Base-by-base conservation (phyloP, 2,113 vertebrate genomes). In the Macrotus californicus region DNA sequence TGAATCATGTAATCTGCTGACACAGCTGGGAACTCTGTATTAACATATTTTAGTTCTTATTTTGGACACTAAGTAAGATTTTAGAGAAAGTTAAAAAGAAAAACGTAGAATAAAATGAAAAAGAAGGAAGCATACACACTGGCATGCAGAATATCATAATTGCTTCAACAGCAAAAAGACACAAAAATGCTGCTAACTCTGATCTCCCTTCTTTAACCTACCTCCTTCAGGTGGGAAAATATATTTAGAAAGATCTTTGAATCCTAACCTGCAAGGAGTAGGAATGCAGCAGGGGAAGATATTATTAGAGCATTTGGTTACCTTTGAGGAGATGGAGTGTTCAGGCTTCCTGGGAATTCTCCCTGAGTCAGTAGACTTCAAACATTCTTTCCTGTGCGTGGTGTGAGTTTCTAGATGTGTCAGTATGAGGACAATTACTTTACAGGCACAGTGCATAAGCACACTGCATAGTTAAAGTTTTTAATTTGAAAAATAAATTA, bases 401-500 rank as follows among this genome's bases (percentile, higher is more conserved):
- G 10, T 50, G 3, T 80, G 76, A 66, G 50, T 92, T 76, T 93
- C 43, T 67, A 87, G 41, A 79, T 83, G 21, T 69, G n/a, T 22
- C 26, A 43, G 31, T 14, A 34, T 21, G 83, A 91, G 26, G 4
- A 52, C 80, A 52, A 83, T 87, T 88, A 72, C 69, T 94, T 95
- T 88, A 80, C 3, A 91, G 75, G n/a, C 91, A 94, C 79, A 89
- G 88, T 87, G 61, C 26, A 94, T 89, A 96, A 95, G 66, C 56
- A 80, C 43, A 61, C 24, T 89, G 64, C 43, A 26, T 94, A 93
- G 94, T 95, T 96, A 96, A 88, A 83, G 50, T 84, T 94, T 95
- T 97, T 97, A 96, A 97, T 97, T 96, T 96, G 95, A 96, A 97
- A 97, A 96, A 94, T 96, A 97, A 96, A 97, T 95, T 96, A 95